A percentile compares a stretch with the other conserved stretches of the same genome.
These are phyloP conservation scores for Trachurus trachurus DNA, from an alignment of 2,797 vertebrate genomes.

Conservation along the genomic window DNA sequence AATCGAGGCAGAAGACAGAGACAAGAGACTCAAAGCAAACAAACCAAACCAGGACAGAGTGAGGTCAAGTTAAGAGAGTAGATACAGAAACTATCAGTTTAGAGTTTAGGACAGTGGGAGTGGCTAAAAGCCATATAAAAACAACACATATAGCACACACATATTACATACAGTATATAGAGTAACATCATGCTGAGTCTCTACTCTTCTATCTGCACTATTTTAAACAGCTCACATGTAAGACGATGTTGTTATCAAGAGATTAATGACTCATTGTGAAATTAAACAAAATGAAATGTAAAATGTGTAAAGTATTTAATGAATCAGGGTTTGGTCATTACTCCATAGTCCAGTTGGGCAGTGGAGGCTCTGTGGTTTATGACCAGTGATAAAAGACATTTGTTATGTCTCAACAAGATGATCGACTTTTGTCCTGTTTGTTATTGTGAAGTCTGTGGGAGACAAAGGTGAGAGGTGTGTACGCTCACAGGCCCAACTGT, in stretches of 20 bases:
- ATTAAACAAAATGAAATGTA: constrained; percentile 2
- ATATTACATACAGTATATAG: too few species aligned
- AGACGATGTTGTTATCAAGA: background rate
- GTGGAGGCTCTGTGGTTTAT: constrained; percentile 21
- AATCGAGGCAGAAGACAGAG: too few species aligned
- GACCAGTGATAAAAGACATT: background rate
- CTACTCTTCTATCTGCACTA: too few species aligned
- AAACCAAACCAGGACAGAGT: too few species aligned
- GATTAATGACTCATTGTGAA: background rate
- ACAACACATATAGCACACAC: too few species aligned
- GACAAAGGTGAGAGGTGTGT: constrained; percentile 9
- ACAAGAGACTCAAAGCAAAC: too few species aligned
- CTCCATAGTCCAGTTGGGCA: background rate
- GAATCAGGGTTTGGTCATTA: constrained; percentile 4
- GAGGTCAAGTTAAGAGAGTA: too few species aligned
- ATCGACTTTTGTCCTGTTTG: constrained; percentile 26
- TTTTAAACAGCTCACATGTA: background rate
- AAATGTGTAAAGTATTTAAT: background rate
- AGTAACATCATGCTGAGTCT: too few species aligned
- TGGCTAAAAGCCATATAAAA: too few species aligned
- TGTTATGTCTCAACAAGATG: constrained; percentile 21
- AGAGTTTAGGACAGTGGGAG: too few species aligned
- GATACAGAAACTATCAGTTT: too few species aligned
- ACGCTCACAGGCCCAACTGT: constrained; percentile 38
- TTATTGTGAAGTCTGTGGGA: constrained; percentile 20